Base-by-base conservation (phyloP, 2,797 vertebrate genomes). In the Protonibea diacanthus region DNA sequence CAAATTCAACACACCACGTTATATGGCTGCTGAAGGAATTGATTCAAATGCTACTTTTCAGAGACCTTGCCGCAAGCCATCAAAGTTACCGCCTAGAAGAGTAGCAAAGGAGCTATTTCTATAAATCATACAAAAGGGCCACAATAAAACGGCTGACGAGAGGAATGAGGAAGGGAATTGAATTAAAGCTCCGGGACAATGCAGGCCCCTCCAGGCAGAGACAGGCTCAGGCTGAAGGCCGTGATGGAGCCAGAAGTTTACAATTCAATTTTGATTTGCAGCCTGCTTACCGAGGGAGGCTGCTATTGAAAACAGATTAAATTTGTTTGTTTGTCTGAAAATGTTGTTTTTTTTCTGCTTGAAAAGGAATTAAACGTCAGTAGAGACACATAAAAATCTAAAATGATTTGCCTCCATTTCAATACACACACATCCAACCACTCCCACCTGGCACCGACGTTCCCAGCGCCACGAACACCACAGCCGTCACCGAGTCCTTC, bases 401-500 rank as follows among this genome's bases (percentile, higher is more conserved):
- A n/a, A 69, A 17, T 21, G 4, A 7, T 47, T 33, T 11, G 4
- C 7, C 25, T 40, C 25, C 4, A 21, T n/a, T 13, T 6, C 18
- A 38, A 11, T 6, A 3, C 49, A 59, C 27, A 49, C 56, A 27
- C 42, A 20, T 17, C 10, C 2, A 33, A 9, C 11, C 40, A 0
- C 17, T 11, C 18, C 20, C 29, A 97, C 96, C 96, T 80, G 96
- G 96, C 42, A 97, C 94, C 0, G 96, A 97, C 8, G 96, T 97
- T 20, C 96, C 96, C 61, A 97, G 89, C 0, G 96, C 96, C 86
- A 97, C 96, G 6, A 97, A 97, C 80, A 97, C 96, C 89, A 97
- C 96, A 0, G 96, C 96, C 0, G 96, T 97, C 91, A 97, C 96
- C 0, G 96, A 95, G 91, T 97, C 96, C 90, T 97, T 97, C 80